Percentiles rank a stretch among this genome's conserved stretches.
phyloP scores from a whole-genome alignment of 2,797 vertebrate genomes.

The Eospalax fontanierii region DNA sequence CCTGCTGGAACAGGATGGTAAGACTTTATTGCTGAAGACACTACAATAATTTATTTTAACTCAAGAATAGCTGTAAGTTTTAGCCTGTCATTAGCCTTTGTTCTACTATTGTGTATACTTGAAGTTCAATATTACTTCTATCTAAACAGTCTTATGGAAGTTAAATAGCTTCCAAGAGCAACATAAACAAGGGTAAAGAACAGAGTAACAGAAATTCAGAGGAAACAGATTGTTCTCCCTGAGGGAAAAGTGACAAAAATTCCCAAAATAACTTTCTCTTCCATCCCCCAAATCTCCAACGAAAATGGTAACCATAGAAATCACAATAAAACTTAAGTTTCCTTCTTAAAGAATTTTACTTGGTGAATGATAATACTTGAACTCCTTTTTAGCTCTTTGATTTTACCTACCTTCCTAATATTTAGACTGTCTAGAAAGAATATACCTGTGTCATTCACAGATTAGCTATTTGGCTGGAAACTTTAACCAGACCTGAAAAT shows the following conservation, averaged over 20 bases:
- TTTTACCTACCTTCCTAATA: conserved; percentile 67
- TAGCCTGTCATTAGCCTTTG: conserved; percentile 28
- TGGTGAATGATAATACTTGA: conserved; percentile 47
- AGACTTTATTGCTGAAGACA: no score
- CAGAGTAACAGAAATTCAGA: conserved; percentile 75
- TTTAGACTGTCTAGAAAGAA: conserved; percentile 68
- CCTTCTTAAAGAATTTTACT: conserved; percentile 71
- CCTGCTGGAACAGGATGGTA: no score
- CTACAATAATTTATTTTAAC: background rate
- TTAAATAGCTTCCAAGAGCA: conserved; percentile 78
- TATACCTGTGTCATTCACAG: conserved; percentile 40
- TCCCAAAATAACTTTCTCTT: conserved; percentile 52
- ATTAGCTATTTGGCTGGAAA: conserved; percentile 57
- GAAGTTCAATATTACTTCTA: conserved; percentile 65
- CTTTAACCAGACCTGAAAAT: conserved; percentile 59
- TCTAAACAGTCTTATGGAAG: conserved; percentile 50
- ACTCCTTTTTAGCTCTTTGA: conserved; percentile 71
- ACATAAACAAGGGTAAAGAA: conserved; percentile 55
- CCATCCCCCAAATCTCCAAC: background rate
- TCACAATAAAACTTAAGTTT: conserved; percentile 75
- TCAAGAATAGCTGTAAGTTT: conserved; percentile 35
- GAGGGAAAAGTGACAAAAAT: conserved; percentile 61
- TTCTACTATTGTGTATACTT: conserved; percentile 56
- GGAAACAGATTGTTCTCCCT: conserved; percentile 73
- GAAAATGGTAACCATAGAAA: conserved; percentile 77